Percentiles rank a stretch among this genome's conserved stretches.
These are phyloP conservation scores for Pachliopta kotzebuea DNA, from an alignment of 2,888 invertebrate genomes.

Conservation along the genomic window DNA sequence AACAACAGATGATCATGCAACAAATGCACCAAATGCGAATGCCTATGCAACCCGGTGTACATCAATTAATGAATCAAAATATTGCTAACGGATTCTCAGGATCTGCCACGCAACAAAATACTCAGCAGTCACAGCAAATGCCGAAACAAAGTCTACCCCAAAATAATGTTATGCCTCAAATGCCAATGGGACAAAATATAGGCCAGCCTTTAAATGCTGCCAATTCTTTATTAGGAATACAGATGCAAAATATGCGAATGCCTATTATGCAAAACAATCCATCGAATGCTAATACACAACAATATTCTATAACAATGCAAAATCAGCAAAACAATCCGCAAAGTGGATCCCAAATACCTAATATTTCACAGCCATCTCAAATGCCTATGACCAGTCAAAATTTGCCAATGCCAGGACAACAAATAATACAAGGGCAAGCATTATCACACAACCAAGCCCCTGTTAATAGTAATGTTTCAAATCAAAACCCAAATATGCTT, in stretches of 20 bases:
- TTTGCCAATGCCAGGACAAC: conserved; percentile 50
- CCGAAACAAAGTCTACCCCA: conserved; percentile 33
- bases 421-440: conserved; percentile 43
- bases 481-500: conserved; percentile 44
- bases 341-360: conserved; percentile 46
- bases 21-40: conserved; percentile 72
- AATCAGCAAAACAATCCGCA: conserved; percentile 53
- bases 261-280: conserved; percentile 58
- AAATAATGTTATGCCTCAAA: conserved; percentile 52
- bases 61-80: conserved; percentile 54
- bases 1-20: conserved; percentile 64
- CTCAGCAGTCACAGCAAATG: conserved; percentile 51
- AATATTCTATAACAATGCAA: conserved; percentile 55
- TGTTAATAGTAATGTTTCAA: conserved; percentile 36
- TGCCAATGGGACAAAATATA: conserved; percentile 53
- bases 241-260: conserved; percentile 71
- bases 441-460: conserved; percentile 30
- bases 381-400: conserved; percentile 49
- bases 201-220: conserved; percentile 52
- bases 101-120: conserved; percentile 47
- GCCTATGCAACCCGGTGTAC: conserved; percentile 57
- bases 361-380: conserved; percentile 47
- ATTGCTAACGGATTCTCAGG: conserved; percentile 50
- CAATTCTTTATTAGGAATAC: conserved; percentile 62
- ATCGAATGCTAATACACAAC: conserved; percentile 52